Base-by-base conservation (phyloP, 2,888 invertebrate species). In the Drosophila fulvimacula region DNA sequence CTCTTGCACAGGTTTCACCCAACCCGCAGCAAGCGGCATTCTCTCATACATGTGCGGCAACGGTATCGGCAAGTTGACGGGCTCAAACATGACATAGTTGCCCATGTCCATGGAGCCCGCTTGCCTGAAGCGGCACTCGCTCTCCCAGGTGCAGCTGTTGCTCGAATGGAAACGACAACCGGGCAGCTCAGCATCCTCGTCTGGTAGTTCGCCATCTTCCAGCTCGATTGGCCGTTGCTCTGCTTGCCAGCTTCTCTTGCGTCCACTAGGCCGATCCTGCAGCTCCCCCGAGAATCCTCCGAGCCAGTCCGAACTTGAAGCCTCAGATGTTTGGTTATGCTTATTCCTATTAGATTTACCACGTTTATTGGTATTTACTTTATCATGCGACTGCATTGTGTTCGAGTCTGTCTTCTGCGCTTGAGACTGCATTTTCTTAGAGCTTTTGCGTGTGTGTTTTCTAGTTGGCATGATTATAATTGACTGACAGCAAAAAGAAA, bases 11-110 rank as follows among this genome's bases (percentile, higher is more conserved):
- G 6, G 38, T 10, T 7, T n/a, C 1, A 15, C 7, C 69, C 75
- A 75, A 9, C 2, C 6, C 2, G 39, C 2, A 1, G 4, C 19
- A 5, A 32, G 19, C 6, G 41, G 9, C n/a, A 13, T 27, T 9
- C 5, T 30, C 4, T 3, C 15, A 15, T n/a, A 21, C 42, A 34
- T 24, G 17, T 10, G 15, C 17, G 13, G 41, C 24, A 7, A n/a
- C 36, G 15, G n/a, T 30, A 32, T 10, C 3, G 66, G 69, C 38
- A 65, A 36, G 4, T 44, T 17, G 7, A 21, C 3, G 10, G 11
- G 32, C 24, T 81, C 69, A 17, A 86, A 87, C 81, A 87, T 81
- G 5, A 48, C 53, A 42, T 81, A 87, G 56, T 87, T 83, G 11
- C 78, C 84, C 57, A 55, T 24, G 2, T n/a, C 27, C 0, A 3